phyloP scores from a whole-genome alignment of 2,888 invertebrate species.

The Liodrosophila aerea region DNA sequence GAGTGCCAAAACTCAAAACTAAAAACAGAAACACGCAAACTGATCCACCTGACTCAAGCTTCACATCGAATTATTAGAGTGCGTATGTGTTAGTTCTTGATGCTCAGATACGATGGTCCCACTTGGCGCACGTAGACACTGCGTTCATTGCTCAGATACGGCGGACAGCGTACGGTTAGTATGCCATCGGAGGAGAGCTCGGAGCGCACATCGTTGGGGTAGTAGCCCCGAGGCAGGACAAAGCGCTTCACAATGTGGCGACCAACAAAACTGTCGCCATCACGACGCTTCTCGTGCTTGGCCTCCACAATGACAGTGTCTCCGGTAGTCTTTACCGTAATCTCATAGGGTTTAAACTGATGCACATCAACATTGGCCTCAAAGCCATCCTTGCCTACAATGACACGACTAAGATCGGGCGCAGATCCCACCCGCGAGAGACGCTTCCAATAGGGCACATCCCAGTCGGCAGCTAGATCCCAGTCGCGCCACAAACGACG shows the following conservation, averaged over 20 bases:
- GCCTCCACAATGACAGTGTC: constrained; percentile 87
- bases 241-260: constrained; percentile 90
- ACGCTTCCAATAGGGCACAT: constrained; percentile 81
- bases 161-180: constrained; percentile 88
- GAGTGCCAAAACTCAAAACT: constrained; percentile 40
- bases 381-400: constrained; percentile 86
- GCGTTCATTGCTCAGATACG: constrained; percentile 84
- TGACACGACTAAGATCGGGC: constrained; percentile 80
- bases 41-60: constrained; percentile 9
- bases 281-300: constrained; percentile 87
- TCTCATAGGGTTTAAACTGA: constrained; percentile 87
- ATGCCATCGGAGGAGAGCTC: constrained; percentile 87
- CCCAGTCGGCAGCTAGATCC: constrained; percentile 80
- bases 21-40: constrained; percentile 34
- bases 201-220: constrained; percentile 88
- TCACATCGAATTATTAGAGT: constrained; percentile 3
- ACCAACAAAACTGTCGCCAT: constrained; percentile 89
- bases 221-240: constrained; percentile 87
- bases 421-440: constrained; percentile 80
- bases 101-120: constrained; percentile 85
- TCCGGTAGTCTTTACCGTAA: constrained; percentile 87
- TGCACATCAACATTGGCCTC: constrained; percentile 87
- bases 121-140: constrained; percentile 89
- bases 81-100: constrained; percentile 75
- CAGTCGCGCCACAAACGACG: constrained; percentile 81